These are phyloP conservation scores for Ophion ventricosus DNA, from an alignment of 2,888 invertebrate species.

Conservation along the genomic window DNA sequence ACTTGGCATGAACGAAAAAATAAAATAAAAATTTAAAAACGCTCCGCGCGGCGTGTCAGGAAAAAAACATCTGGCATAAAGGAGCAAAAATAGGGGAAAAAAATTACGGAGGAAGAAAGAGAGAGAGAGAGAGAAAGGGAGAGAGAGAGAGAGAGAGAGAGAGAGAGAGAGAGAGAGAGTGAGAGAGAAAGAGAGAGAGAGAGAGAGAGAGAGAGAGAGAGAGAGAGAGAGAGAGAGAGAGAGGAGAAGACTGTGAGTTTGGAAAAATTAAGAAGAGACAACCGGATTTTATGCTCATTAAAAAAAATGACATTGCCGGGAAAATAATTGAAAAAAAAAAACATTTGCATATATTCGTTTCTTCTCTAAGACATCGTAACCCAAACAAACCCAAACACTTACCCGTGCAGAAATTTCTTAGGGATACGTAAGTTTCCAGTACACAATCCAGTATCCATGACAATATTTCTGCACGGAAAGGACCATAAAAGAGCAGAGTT, in stretches of 20 bases:
- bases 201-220: constrained; percentile 5
- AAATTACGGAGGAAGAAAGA: constrained; percentile 64
- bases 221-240: background rate
- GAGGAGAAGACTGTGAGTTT: too few relatives aligned
- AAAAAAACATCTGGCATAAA: constrained; percentile 21
- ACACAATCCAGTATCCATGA: too few relatives aligned
- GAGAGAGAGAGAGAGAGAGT: background rate
- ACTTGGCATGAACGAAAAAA: constrained; percentile 50
- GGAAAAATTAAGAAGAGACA: background rate
- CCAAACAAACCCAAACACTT: background rate
- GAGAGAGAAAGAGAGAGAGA: constrained; percentile 57
- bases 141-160: background rate
- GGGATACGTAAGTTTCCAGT: too few relatives aligned
- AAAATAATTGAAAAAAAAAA: background rate
- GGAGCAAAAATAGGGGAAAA: constrained; percentile 52
- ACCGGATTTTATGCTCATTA: background rate
- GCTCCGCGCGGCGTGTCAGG: background rate
- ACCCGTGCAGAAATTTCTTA: too few relatives aligned
- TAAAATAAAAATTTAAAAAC: constrained; percentile 26
- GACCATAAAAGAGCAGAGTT: background rate
- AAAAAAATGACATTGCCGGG: background rate
- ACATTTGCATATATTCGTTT: background rate
- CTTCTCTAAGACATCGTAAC: background rate
- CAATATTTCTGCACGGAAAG: too few relatives aligned
- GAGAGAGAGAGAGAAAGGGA: constrained; percentile 5